Conservation (phyloP, 2,888 invertebrate species). For the Agrilus cyanescens region DNA sequence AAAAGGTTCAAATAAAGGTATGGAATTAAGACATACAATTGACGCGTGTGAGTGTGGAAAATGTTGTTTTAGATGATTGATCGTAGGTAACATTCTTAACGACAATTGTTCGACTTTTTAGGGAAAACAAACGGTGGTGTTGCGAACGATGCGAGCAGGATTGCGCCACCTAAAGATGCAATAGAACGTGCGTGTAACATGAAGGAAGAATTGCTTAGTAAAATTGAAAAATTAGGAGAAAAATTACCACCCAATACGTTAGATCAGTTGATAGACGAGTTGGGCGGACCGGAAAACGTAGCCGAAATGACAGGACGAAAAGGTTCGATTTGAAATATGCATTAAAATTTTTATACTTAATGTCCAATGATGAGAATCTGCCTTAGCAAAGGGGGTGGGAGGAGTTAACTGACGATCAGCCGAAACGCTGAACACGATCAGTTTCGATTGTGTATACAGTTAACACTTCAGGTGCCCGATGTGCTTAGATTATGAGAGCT, state of each 20-base stretch:
- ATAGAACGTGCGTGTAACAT: constrained; percentile 84
- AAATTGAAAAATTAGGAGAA: constrained; percentile 77
- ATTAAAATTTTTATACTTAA: not conserved
- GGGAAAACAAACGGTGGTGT: constrained; percentile 29
- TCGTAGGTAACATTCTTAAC: too few species aligned
- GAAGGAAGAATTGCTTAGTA: constrained; percentile 80
- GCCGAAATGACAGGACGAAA: constrained; percentile 99
- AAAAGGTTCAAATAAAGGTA: constrained; percentile 31
- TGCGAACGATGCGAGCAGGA: constrained; percentile 28
- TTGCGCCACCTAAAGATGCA: constrained; percentile 65
- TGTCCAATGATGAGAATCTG: not conserved
- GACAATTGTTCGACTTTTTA: too few species aligned
- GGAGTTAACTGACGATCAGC: not conserved
- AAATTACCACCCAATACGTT: constrained; percentile 91
- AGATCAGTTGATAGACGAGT: constrained; percentile 95
- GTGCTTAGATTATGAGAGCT: too few species aligned
- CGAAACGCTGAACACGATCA: not conserved
- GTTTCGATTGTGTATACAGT: not conserved
- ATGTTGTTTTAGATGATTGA: too few species aligned
- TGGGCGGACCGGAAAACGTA: constrained; percentile 95
- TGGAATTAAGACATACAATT: too few species aligned
- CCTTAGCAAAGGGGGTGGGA: not conserved
- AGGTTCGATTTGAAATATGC: constrained; percentile 39
- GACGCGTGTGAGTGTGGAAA: too few species aligned
- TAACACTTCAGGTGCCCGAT: too few species aligned